Percentiles rank a stretch among this genome's conserved stretches.
Evolutionary conservation across 2,113 vertebrate species (phyloP).

Genomic region (Saguinus midas): DNA sequence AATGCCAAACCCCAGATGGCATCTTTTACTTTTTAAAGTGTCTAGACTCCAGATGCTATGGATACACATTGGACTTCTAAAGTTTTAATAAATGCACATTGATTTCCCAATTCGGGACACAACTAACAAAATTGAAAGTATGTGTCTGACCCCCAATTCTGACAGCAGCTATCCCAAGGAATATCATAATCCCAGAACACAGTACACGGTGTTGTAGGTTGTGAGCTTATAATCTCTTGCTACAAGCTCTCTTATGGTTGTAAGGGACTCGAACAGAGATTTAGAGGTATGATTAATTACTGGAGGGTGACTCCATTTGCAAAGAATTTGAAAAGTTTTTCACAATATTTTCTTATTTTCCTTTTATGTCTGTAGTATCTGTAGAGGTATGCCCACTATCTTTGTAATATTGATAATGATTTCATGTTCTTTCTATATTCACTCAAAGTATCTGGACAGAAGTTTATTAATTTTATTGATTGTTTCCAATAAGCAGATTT

Average conservation of each 20-base stretch:
- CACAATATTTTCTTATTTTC: neutral
- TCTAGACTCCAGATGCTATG: neutral
- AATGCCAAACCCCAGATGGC: neutral
- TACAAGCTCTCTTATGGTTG: too few relatives aligned
- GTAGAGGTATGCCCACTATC: neutral
- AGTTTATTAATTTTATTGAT: neutral
- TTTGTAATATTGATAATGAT: neutral
- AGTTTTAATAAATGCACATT: neutral
- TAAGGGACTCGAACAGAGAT: neutral
- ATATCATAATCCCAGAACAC: neutral
- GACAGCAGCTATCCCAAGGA: neutral
- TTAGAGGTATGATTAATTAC: neutral
- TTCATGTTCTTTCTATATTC: neutral
- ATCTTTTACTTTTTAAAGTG: neutral
- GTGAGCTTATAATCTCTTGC: too few relatives aligned
- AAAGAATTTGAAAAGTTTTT: neutral
- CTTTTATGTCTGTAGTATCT: neutral
- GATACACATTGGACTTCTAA: neutral
- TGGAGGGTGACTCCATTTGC: neutral
- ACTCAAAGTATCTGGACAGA: neutral
- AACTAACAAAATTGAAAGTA: neutral
- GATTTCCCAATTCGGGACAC: neutral
- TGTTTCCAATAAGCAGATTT: neutral
- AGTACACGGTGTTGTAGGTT: neutral
- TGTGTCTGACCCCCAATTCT: too few relatives aligned